Base-by-base conservation (phyloP, 1,140 invertebrate genomes). In the Drosophila pachea region DNA sequence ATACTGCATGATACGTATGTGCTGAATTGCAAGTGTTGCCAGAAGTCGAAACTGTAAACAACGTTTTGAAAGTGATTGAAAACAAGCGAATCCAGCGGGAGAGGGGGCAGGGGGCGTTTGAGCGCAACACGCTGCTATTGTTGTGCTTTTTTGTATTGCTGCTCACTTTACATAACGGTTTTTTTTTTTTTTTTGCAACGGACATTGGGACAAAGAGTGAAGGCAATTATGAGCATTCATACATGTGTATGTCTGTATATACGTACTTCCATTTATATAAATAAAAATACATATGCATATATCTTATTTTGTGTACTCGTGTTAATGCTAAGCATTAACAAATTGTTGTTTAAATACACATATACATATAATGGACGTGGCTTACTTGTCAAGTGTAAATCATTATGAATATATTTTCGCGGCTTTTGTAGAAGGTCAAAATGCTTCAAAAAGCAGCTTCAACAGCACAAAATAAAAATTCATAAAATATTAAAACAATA, bases 11-110 rank as follows among this genome's bases (percentile, higher is more conserved):
- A 31, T 29, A 47, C 12, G n/a, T 22, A 48, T 45, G 36, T 31
- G 45, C 48, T 70, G 48, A 43, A 42, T 67, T 50, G 65, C 56
- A 50, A 67, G 67, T 54, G 47, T 50, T 72, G 69, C 56, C 53
- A 68, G 64, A 59, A 67, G 64, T 56, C 49, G 68, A 76, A 63
- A 72, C 69, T 71, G 64, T 64, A 70, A 74, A 82, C 81, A 81
- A 81, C 71, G 77, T 53, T 58, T 52, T 58, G 40, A 32, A 53
- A 52, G 45, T 59, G 68, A 69, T 56, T 64, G 53, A 62, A 48
- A 56, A 64, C 45, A 53, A 61, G 55, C 38, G 38, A 2, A 22
- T 47, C 43, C 56, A 29, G 12, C 52, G 12, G 6, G 32, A 29
- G 22, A 7, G 9, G 9, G 5, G 12, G n/a, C 9, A 7, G n/a